Evolutionary conservation across 2,113 vertebrate species (phyloP).

Genomic region (Puntigrus tetrazona): DNA sequence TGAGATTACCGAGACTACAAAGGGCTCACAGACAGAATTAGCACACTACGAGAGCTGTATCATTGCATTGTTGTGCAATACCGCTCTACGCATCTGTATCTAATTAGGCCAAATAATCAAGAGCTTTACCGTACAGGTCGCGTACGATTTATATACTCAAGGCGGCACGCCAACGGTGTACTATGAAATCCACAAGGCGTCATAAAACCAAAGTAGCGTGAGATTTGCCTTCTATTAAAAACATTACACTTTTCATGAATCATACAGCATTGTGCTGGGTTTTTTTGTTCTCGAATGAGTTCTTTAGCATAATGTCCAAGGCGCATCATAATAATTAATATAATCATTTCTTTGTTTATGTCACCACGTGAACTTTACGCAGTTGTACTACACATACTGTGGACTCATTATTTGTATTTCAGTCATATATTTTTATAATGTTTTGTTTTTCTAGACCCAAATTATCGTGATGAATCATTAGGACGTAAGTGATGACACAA

Average conservation of each 20-base stretch:
- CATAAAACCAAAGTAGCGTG: not conserved
- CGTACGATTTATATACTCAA: not conserved
- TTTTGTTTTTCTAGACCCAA: too few relatives aligned
- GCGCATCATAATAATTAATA: too few relatives aligned
- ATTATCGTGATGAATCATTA: too few relatives aligned
- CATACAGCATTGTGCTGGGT: not conserved
- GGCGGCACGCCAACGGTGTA: too few relatives aligned
- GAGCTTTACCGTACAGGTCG: not conserved
- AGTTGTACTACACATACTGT: too few relatives aligned
- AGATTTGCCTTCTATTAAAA: not conserved
- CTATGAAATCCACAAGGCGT: not conserved
- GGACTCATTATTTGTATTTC: too few relatives aligned
- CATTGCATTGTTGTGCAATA: conserved; percentile 20
- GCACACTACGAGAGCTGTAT: conserved; percentile 12
- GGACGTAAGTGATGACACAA: too few relatives aligned
- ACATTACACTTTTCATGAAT: not conserved
- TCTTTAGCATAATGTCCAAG: not conserved
- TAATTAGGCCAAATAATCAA: not conserved
- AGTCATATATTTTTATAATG: too few relatives aligned
- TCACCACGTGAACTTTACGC: too few relatives aligned
- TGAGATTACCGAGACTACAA: conserved; percentile 22
- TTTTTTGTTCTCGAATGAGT: not conserved
- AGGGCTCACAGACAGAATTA: conserved; percentile 23
- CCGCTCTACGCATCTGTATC: not conserved
- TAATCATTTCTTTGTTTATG: too few relatives aligned